phyloP scores from a whole-genome alignment of 1,140 invertebrate species.

The Drosophila dunni region DNA sequence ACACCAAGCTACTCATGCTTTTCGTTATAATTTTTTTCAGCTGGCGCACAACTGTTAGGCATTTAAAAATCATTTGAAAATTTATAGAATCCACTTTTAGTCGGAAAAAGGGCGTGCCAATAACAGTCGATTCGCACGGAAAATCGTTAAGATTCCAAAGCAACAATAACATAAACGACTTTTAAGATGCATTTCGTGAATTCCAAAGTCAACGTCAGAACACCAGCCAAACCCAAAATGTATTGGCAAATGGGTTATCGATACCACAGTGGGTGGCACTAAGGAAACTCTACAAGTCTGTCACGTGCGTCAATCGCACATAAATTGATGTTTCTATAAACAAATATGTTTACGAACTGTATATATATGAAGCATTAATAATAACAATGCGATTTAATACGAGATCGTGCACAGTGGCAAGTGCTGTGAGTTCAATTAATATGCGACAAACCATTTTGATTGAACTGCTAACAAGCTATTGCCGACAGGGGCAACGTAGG shows the following conservation, averaged over 20 bases:
- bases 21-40: no score
- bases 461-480: slow-evolving; percentile 71
- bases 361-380: slow-evolving; percentile 57
- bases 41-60: slow-evolving; percentile 6
- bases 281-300: slow-evolving; percentile 49
- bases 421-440: slow-evolving; percentile 60
- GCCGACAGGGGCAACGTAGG: slow-evolving; percentile 9
- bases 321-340: slow-evolving; percentile 63
- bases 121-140: not conserved
- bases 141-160: not conserved
- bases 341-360: not conserved
- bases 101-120: not conserved
- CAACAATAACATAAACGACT: not conserved
- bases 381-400: slow-evolving; percentile 62
- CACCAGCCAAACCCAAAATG: not conserved
- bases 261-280: not conserved
- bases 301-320: slow-evolving; percentile 76
- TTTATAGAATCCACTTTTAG: slow-evolving; percentile 21
- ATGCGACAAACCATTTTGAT: slow-evolving; percentile 77
- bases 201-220: not conserved
- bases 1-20: not conserved
- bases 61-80: slow-evolving; percentile 36
- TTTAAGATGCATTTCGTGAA: not conserved
- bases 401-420: slow-evolving; percentile 58
- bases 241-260: not conserved